A percentile compares a stretch with the other conserved stretches of the same genome.
Conservation (phyloP, 2,888 invertebrate species). For the Pteria penguin region DNA sequence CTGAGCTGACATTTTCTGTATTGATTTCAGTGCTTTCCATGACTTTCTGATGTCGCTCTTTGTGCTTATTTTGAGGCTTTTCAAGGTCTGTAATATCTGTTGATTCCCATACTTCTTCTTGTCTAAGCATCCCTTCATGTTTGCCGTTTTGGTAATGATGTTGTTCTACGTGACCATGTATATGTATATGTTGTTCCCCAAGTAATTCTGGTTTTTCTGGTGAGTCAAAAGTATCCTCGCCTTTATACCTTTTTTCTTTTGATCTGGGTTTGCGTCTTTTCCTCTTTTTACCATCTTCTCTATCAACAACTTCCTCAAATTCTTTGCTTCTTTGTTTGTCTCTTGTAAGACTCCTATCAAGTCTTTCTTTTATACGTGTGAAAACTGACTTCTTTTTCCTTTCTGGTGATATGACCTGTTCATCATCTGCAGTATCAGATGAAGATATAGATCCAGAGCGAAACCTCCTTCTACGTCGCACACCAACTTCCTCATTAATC, state of each 20-base stretch:
- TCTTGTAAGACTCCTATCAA: conserved; percentile 49
- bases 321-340: conserved; percentile 34
- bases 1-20: neutral
- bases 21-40: conserved; percentile 51
- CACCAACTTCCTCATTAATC: neutral
- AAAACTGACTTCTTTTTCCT: conserved; percentile 68
- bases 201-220: conserved; percentile 2
- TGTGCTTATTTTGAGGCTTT: conserved; percentile 45
- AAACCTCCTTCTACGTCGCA: conserved; percentile 13
- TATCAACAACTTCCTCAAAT: neutral
- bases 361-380: conserved; percentile 63
- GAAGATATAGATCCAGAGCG: conserved; percentile 39
- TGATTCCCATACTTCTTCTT: conserved; percentile 38
- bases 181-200: conserved; percentile 36
- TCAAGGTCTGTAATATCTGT: conserved; percentile 43
- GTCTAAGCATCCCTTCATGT: conserved; percentile 20
- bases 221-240: neutral
- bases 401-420: conserved; percentile 30
- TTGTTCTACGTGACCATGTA: conserved; percentile 40
- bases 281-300: neutral
- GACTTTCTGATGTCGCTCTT: conserved; percentile 49
- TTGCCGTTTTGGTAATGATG: conserved; percentile 31
- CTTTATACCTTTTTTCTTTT: neutral
- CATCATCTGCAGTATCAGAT: conserved; percentile 22
- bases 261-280: neutral